These are phyloP conservation scores for Craseonycteris thonglongyai DNA, from an alignment of 2,113 vertebrate species.

Conservation along the genomic window DNA sequence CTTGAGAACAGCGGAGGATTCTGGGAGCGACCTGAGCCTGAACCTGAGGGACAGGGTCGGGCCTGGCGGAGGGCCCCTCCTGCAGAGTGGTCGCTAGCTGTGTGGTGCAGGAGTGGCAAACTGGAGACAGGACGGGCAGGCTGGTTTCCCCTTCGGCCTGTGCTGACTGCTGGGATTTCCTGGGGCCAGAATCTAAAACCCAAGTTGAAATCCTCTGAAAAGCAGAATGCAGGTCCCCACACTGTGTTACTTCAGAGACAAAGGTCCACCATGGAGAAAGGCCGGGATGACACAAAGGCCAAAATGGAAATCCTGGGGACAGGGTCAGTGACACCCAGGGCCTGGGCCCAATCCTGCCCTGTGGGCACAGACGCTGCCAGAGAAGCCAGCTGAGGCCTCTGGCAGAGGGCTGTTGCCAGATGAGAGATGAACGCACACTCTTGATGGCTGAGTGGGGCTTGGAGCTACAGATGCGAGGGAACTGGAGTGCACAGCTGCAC, in stretches of 20 bases:
- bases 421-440: not conserved
- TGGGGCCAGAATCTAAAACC: too few species aligned
- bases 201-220: not conserved
- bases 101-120: not conserved
- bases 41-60: not conserved
- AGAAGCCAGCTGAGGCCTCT: not conserved
- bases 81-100: accelerated
- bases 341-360: too few species aligned
- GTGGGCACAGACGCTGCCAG: accelerated
- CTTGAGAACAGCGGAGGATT: not conserved
- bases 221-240: not conserved
- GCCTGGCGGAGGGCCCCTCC: not conserved
- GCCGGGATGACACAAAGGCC: not conserved
- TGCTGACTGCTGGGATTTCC: not conserved
- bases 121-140: not conserved
- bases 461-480: not conserved
- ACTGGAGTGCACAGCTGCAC: not conserved
- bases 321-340: accelerated
- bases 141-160: not conserved
- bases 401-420: not conserved
- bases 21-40: not conserved
- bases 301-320: not conserved
- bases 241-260: not conserved
- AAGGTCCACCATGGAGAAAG: not conserved
- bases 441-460: not conserved